Base-by-base conservation (phyloP, 2,888 invertebrate genomes). In the Clusia tigrina region DNA sequence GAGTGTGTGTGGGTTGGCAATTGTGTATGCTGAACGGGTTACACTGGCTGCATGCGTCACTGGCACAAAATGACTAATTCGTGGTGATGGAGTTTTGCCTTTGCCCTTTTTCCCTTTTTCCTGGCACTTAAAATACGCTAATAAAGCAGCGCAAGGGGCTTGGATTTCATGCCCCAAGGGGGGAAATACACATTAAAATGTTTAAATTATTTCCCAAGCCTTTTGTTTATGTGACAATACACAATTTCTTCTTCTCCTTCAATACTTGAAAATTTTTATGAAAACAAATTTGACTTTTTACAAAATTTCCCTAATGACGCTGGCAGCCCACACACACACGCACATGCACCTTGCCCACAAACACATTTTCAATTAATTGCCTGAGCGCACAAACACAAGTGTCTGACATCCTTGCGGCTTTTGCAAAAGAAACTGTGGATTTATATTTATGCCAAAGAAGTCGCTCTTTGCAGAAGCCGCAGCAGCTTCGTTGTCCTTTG, bases 51-150 rank as follows among this genome's bases (percentile, higher is more conserved):
- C 65, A 78, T 74, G 79, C 79, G 76, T 79, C 79, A 79, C 78
- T 77, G 79, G 75, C 75, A 72, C 74, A 74, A 78, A 78, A 78
- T 78, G 79, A 78, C 78, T 79, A 79, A 78, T 78, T 79, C 78
- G 68, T 77, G 66, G 69, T 60, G 61, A 32, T 53, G 54, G 26
- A 60, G 46, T 60, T 54, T 57, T 51, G n/a, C 32, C 22, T 57
- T 65, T 58, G 51, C 42, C 58, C 60, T 38, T 38, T 60, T 52
- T 48, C 17, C 51, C 60, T 46, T 22, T 32, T 67, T 60, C 54
- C 37, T 54, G n/a, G 77, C 77, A 67, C 71, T 73, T 71, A 77
- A 77, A 79, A 77, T 78, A 77, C 76, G 79, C 77, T 78, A 78
- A 78, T 78, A 79, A 79, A 73, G 76, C 72, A 70, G 76, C 71